Percentiles rank a stretch among this genome's conserved stretches.
phyloP scores from a whole-genome alignment of 2,113 vertebrate genomes.

The Xiphorhynchus elegans region DNA sequence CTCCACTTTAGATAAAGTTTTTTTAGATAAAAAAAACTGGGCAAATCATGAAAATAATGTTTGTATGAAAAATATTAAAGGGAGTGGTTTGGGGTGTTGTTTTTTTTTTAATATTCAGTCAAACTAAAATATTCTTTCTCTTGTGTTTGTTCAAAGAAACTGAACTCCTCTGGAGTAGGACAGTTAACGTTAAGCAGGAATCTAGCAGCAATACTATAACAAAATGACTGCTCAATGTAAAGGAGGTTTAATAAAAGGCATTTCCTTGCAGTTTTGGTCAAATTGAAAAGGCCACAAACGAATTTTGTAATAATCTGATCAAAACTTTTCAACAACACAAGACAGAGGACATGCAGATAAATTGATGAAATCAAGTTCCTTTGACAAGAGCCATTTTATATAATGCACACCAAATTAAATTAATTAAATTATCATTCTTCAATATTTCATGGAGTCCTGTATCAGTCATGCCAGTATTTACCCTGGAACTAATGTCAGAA shows the following conservation, averaged over 20 bases:
- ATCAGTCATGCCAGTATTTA: neutral
- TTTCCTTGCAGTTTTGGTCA: neutral
- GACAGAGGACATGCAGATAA: neutral
- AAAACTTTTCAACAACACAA: neutral
- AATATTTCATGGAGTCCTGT: neutral
- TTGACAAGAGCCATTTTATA: neutral
- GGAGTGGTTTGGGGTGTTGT: neutral
- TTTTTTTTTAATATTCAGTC: neutral
- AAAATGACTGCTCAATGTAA: neutral
- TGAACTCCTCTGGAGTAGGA: neutral
- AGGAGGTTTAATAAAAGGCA: neutral
- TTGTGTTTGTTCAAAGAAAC: neutral
- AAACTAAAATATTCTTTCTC: neutral
- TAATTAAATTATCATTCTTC: neutral
- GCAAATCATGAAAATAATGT: neutral
- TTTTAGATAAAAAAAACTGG: too few species aligned
- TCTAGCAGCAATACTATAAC: neutral
- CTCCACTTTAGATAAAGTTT: neutral
- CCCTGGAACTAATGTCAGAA: neutral
- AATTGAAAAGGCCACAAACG: neutral
- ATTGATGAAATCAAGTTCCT: neutral
- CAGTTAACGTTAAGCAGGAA: neutral
- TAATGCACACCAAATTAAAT: neutral
- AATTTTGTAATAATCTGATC: neutral
- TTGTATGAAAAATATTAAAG: neutral